Conservation (phyloP, 1,140 invertebrate species). For the Dermatophagoides farinae region DNA sequence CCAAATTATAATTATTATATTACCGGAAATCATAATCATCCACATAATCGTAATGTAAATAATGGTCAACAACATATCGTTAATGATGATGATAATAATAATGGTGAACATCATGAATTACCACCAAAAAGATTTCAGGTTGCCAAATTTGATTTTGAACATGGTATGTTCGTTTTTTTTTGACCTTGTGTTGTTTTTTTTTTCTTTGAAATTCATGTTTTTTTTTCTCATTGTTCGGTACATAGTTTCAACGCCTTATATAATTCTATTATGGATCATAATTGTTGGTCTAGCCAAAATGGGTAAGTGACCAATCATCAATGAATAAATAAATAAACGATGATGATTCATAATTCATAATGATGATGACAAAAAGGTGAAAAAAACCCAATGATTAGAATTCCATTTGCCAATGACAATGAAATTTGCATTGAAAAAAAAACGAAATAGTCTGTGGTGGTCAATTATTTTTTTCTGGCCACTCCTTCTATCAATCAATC, state of each 20-base stretch:
- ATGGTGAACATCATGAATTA: too few species aligned
- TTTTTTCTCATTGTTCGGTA: too few species aligned
- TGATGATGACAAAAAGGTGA: too few species aligned
- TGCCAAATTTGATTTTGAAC: conserved; percentile 30
- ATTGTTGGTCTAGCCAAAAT: conserved; percentile 40
- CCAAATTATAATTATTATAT: too few species aligned
- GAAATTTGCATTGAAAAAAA: neutral
- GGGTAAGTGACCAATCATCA: conserved; percentile 27
- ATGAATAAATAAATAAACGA: neutral
- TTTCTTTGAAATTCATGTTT: neutral
- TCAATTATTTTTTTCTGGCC: too few species aligned
- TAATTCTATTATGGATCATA: conserved; percentile 36
- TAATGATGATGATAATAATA: too few species aligned
- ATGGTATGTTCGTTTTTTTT: conserved; percentile 20
- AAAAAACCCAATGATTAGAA: neutral
- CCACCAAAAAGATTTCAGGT: conserved; percentile 13
- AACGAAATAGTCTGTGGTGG: neutral
- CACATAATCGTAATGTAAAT: too few species aligned
- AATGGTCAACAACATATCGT: too few species aligned
- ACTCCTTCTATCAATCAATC: too few species aligned
- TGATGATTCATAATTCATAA: neutral
- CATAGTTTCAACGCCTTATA: conserved; percentile 33
- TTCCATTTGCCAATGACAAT: neutral
- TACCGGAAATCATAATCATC: too few species aligned
- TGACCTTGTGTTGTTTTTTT: neutral